Conservation (phyloP, 2,113 vertebrate genomes). For the Neotoma lepida region DNA sequence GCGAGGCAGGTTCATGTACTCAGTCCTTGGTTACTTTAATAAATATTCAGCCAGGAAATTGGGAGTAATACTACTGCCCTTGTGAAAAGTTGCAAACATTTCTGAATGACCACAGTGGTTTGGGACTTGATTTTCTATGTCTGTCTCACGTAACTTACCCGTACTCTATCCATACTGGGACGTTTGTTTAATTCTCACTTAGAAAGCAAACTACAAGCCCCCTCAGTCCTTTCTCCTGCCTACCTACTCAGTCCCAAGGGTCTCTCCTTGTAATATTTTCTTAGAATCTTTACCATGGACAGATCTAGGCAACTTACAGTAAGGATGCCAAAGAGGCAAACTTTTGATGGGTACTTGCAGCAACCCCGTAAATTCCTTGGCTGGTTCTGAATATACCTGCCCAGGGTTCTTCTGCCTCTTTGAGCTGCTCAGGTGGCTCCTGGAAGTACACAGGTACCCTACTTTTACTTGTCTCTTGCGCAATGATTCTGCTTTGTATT, state of each 20-base stretch:
- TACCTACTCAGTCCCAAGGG: neutral
- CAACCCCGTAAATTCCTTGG: neutral
- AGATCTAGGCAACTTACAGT: conserved; percentile 37
- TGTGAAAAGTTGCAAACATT: conserved; percentile 77
- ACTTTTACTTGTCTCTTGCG: neutral
- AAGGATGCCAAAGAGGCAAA: neutral
- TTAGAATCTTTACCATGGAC: conserved; percentile 46
- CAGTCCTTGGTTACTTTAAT: conserved; percentile 66
- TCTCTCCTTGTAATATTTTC: conserved; percentile 13
- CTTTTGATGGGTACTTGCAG: neutral
- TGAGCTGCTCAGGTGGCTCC: neutral
- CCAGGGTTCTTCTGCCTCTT: neutral
- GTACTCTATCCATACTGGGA: conserved; percentile 42
- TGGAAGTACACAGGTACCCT: neutral
- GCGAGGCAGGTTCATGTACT: conserved; percentile 49
- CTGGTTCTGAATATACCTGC: neutral
- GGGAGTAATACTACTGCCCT: conserved; percentile 55
- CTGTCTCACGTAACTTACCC: conserved; percentile 49
- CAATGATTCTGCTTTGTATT: neutral
- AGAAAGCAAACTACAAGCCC: neutral
- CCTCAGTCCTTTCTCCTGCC: neutral
- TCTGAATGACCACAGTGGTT: conserved; percentile 68
- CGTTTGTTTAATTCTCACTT: conserved; percentile 65
- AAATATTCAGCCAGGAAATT: conserved; percentile 73
- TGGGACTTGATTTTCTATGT: conserved; percentile 65